Percentiles rank a stretch among this genome's conserved stretches.
phyloP scores from a whole-genome alignment of 2,113 vertebrate genomes.

The Phodopus roborovskii region DNA sequence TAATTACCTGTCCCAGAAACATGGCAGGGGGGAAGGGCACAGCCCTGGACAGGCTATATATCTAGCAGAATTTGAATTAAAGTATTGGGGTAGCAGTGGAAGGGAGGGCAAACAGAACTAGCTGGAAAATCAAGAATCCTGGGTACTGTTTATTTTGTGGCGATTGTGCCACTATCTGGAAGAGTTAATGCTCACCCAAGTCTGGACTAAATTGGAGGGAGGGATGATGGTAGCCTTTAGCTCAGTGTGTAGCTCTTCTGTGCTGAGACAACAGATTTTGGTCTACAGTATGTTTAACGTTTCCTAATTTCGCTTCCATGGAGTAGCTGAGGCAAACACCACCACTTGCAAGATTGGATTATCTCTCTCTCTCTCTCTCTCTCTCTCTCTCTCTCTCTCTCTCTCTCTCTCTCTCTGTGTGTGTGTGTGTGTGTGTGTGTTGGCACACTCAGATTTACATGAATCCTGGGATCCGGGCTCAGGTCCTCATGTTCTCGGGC shows the following conservation, averaged over 20 bases:
- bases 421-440: background rate
- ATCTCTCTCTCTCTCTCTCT: too few species aligned
- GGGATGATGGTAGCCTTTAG: too few species aligned
- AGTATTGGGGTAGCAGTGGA: rapidly evolving
- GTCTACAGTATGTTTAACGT: too few species aligned
- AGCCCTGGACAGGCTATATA: rapidly evolving
- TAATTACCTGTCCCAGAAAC: background rate
- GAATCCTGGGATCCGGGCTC: background rate
- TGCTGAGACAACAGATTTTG: too few species aligned
- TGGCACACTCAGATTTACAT: background rate
- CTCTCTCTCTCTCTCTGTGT: too few species aligned
- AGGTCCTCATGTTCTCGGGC: background rate
- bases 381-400: too few species aligned
- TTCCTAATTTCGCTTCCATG: background rate
- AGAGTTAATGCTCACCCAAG: background rate
- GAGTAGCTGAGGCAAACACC: background rate
- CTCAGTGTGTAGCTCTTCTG: background rate
- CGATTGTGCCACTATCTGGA: rapidly evolving
- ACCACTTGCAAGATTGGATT: background rate
- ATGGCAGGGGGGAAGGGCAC: rapidly evolving
- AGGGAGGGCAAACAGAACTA: rapidly evolving
- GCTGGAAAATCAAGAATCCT: rapidly evolving
- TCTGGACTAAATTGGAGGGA: background rate
- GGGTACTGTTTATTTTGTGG: rapidly evolving
- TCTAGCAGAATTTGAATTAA: too few species aligned